These are phyloP conservation scores for Panthera leo DNA, from an alignment of 2,113 vertebrate genomes.

Conservation along the genomic window DNA sequence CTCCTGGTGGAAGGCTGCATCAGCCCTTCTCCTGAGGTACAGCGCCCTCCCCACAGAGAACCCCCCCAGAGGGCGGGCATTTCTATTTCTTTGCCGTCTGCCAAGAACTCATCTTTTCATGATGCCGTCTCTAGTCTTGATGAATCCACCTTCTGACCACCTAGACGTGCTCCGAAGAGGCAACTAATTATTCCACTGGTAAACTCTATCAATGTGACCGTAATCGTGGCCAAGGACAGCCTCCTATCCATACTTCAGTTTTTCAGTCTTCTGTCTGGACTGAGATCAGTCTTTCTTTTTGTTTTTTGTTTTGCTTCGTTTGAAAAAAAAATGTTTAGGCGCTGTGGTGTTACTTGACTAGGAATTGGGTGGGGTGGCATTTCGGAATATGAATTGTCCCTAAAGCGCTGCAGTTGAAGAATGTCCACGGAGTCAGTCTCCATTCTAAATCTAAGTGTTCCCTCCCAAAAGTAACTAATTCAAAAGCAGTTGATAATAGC, in stretches of 20 bases:
- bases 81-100: neutral
- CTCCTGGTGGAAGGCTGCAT: neutral
- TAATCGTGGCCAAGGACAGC: neutral
- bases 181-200: neutral
- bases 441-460: slow-evolving; percentile 25
- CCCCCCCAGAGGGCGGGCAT: neutral
- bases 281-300: neutral
- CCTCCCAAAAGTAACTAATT: slow-evolving; percentile 37
- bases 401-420: neutral
- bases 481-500: slow-evolving; percentile 18
- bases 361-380: slow-evolving; percentile 24
- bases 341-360: neutral
- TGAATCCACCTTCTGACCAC: neutral
- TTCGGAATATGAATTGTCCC: slow-evolving; percentile 17
- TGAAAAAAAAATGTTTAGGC: neutral
- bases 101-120: neutral
- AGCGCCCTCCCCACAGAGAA: neutral
- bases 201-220: neutral
- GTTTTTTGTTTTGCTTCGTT: neutral
- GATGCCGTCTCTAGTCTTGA: neutral
- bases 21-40: neutral
- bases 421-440: neutral
- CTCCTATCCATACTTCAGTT: neutral
- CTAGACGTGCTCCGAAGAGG: neutral
- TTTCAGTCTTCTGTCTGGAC: neutral